Base-by-base conservation (phyloP, 2,797 vertebrate species). In the Tachyglossus aculeatus region DNA sequence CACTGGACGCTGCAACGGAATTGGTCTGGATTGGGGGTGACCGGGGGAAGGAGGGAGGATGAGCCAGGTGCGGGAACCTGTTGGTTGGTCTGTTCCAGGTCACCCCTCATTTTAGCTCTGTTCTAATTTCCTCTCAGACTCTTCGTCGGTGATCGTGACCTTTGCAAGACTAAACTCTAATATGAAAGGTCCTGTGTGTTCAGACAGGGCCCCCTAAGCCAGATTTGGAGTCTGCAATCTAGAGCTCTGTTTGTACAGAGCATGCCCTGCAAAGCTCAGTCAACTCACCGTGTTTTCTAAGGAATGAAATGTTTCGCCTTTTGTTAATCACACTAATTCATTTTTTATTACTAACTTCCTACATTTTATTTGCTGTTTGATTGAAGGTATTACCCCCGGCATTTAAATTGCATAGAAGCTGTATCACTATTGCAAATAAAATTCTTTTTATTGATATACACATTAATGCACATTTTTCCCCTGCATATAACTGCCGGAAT, bases 251-350 rank as follows among this genome's bases (percentile, higher is more conserved):
- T 96, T 96, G 92, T 93, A 91, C 85, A 95, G 93, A 90, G 93
- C 90, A 78, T 89, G 88, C 91, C 92, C 91, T 83, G 92, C 85
- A 93, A 95, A 94, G 91, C 92, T 94, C 91, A 83, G 92, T 95
- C 95, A 96, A 94, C 89, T 90, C 88, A 51, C 72, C 83, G 24
- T 90, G 90, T 95, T 94, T 94, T 94, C 92, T 74, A 88, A 92
- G 90, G 87, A 92, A 92, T 48, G 61, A 88, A 65, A 81, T 77
- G 47, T 68, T 84, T 91, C 70, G 79, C 81, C 72, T 89, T 88
- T 84, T 85, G 89, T 92, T 94, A 93, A 91, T 92, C 87, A 86
- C 84, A 57, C 89, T 93, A 93, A 94, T 93, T 91, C 91, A 91
- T 88, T 94, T 95, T 94, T 92, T 90, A 89, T 91, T 90, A 84